These are phyloP conservation scores for Bombus sibiricus DNA, from an alignment of 1,140 invertebrate genomes.

Conservation along the genomic window DNA sequence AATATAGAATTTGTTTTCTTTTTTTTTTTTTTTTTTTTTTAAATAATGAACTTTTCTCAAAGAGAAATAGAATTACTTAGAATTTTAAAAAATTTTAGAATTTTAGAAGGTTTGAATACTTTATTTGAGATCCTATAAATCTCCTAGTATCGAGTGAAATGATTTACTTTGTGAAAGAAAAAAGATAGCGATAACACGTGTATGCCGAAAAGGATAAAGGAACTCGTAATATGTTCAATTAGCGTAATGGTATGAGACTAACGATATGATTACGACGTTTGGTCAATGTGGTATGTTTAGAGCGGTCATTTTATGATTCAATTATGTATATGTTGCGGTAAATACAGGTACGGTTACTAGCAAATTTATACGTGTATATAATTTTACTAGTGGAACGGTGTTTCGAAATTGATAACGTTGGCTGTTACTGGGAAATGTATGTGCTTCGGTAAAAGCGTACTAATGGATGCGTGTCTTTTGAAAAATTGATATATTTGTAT, in stretches of 20 bases:
- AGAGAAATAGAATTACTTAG: too few species aligned
- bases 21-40: too few species aligned
- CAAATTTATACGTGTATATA: conserved; percentile 11
- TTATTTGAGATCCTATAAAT: background rate
- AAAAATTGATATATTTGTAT: background rate
- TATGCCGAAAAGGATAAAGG: background rate
- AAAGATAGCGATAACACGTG: background rate
- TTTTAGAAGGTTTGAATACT: background rate
- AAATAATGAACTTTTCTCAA: too few species aligned
- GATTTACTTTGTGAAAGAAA: background rate
- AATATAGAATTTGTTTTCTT: too few species aligned
- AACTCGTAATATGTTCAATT: background rate
- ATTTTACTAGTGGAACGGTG: conserved; percentile 6
- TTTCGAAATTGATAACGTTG: conserved; percentile 18
- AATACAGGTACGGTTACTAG: background rate
- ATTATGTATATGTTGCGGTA: conserved; percentile 9
- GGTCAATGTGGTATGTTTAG: background rate
- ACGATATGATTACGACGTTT: conserved; percentile 6
- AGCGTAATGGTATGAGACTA: background rate
- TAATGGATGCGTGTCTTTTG: background rate
- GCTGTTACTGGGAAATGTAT: background rate
- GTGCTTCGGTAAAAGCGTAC: background rate
- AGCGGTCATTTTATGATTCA: conserved; percentile 8
- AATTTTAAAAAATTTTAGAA: too few species aligned
- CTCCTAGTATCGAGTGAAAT: background rate